Percentiles rank a stretch among this genome's conserved stretches.
Evolutionary conservation across 2,113 vertebrate species (phyloP).

Genomic region (Aleadryas rufinucha): DNA sequence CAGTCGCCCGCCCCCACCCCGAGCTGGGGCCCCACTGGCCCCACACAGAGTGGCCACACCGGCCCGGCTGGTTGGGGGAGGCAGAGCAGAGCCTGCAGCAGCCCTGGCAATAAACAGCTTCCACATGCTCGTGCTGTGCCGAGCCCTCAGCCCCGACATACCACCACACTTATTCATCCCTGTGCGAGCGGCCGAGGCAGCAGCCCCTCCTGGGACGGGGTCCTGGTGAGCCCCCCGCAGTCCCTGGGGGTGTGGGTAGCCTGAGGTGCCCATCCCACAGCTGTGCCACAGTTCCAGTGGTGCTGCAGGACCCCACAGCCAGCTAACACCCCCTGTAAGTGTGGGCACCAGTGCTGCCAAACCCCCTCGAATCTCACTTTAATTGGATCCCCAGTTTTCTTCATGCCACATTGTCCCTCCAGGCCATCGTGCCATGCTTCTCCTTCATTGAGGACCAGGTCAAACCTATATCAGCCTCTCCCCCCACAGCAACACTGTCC

Average conservation of each 20-base stretch:
- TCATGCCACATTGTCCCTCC: not conserved
- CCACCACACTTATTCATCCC: not conserved
- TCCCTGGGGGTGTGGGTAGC: not conserved
- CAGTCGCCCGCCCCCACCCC: not conserved
- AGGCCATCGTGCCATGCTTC: accelerated
- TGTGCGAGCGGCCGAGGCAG: accelerated
- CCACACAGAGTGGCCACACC: not conserved
- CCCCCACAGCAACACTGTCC: not conserved
- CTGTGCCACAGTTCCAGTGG: not conserved
- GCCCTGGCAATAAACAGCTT: constrained; percentile 14
- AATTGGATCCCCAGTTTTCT: not conserved
- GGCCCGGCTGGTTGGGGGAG: not conserved
- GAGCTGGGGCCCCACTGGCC: not conserved
- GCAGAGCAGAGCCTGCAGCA: not conserved
- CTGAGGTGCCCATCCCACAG: accelerated
- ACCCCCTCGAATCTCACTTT: not conserved
- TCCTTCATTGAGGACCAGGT: not conserved
- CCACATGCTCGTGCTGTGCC: not conserved
- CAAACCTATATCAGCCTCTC: not conserved
- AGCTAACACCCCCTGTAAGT: not conserved
- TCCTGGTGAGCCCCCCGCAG: accelerated
- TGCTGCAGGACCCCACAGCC: not conserved
- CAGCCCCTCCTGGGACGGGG: not conserved
- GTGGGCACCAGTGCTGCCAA: accelerated
- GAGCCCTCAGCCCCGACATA: not conserved